A percentile compares a stretch with the other conserved stretches of the same genome.
Evolutionary conservation across 2,113 vertebrate species (phyloP).

Genomic region (Mormyrus lacerda): DNA sequence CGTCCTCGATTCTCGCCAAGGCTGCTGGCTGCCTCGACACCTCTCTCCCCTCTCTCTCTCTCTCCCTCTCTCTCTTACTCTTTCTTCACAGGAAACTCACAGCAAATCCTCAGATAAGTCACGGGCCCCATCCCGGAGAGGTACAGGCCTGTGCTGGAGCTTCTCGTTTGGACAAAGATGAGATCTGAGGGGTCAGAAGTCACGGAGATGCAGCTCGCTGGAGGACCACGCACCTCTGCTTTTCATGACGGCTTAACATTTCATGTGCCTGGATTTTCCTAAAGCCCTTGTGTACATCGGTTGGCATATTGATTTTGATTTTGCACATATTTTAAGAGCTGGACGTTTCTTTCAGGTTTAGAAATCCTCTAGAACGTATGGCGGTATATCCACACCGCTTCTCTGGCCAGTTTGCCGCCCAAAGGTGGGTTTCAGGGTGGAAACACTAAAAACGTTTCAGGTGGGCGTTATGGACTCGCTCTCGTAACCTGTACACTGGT

Average conservation of each 20-base stretch:
- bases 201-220: not conserved
- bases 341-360: not conserved
- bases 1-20: slow-evolving; percentile 55
- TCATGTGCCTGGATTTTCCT: not conserved
- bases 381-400: not conserved
- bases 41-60: slow-evolving; percentile 31
- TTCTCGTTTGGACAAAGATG: not conserved
- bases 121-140: slow-evolving; percentile 26
- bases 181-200: not conserved
- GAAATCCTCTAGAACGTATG: not conserved
- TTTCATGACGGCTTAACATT: not conserved
- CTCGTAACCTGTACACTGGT: not conserved
- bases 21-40: slow-evolving; percentile 52
- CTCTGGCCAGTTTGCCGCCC: not conserved
- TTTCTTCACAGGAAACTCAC: slow-evolving; percentile 48
- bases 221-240: not conserved
- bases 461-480: not conserved
- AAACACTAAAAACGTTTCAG: not conserved
- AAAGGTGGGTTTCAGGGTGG: not conserved
- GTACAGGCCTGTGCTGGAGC: not conserved
- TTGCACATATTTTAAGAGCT: not conserved
- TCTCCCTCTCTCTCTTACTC: slow-evolving; percentile 18
- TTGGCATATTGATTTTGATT: not conserved
- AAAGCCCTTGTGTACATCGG: not conserved
- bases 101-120: slow-evolving; percentile 50